These are phyloP conservation scores for Aphrophora alni DNA, from an alignment of 2,888 invertebrate species.

Conservation along the genomic window DNA sequence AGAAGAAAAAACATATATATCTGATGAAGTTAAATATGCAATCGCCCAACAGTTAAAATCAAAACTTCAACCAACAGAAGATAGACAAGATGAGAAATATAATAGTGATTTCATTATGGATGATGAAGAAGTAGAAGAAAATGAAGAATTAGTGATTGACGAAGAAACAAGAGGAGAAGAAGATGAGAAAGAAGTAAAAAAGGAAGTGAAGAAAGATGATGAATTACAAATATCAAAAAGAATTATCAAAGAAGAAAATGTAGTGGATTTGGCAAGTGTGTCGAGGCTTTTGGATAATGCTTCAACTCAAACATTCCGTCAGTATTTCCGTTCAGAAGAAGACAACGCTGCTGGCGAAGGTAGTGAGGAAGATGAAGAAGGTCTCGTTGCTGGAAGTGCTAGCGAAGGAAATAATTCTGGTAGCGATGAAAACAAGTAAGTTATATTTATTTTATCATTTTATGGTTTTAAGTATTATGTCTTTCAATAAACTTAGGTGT, in stretches of 20 bases:
- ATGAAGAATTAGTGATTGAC: conserved; percentile 51
- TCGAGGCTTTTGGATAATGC: conserved; percentile 80
- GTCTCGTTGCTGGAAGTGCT: conserved; percentile 76
- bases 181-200: conserved; percentile 62
- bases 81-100: conserved; percentile 50
- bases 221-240: conserved; percentile 57
- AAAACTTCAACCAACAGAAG: conserved; percentile 58
- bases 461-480: neutral
- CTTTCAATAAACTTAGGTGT: neutral
- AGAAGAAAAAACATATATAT: conserved; percentile 56
- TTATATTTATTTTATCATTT: neutral
- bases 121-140: conserved; percentile 48
- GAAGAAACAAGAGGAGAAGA: conserved; percentile 58
- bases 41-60: conserved; percentile 80
- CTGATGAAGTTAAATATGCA: conserved; percentile 76
- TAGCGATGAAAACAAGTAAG: conserved; percentile 78
- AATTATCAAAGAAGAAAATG: conserved; percentile 57
- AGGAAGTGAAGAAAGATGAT: conserved; percentile 45
- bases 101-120: conserved; percentile 50
- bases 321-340: conserved; percentile 61
- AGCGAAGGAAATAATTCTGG: conserved; percentile 85
- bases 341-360: conserved; percentile 54
- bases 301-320: conserved; percentile 66
- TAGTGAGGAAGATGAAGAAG: conserved; percentile 72
- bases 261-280: conserved; percentile 76